These are phyloP conservation scores for Porites rus DNA, from an alignment of 92 coral and sea anemone species.

Conservation along the genomic window DNA sequence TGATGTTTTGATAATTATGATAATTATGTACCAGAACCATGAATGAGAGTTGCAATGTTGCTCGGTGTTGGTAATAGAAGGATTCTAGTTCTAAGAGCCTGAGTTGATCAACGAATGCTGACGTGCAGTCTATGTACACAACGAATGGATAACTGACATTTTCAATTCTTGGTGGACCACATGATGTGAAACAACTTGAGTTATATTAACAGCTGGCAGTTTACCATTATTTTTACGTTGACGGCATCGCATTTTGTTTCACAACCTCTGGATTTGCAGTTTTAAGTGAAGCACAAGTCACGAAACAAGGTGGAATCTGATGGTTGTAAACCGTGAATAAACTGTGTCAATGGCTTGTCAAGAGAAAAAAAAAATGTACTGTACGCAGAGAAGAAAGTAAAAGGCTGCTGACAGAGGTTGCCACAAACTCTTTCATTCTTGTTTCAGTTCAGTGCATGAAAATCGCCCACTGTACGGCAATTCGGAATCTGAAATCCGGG, in stretches of 20 bases:
- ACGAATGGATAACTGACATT: conserved; percentile 31
- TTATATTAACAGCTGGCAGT: no score
- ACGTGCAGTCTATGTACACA: conserved; percentile 32
- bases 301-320: neutral
- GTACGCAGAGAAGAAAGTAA: no score
- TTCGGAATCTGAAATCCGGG: no score
- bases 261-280: conserved; percentile 2
- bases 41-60: neutral
- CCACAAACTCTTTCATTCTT: no score
- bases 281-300: neutral
- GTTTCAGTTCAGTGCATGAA: no score
- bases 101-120: conserved; percentile 9
- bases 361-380: neutral
- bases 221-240: neutral
- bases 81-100: neutral
- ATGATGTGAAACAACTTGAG: neutral
- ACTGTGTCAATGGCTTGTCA: neutral
- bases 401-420: no score
- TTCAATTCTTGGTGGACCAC: neutral
- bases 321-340: no score
- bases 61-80: neutral
- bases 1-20: no score
- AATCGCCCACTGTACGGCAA: no score
- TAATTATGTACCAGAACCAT: neutral
- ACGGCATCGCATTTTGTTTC: neutral